Base-by-base conservation (phyloP, 2,888 invertebrate genomes). In the Tachina grossa region DNA sequence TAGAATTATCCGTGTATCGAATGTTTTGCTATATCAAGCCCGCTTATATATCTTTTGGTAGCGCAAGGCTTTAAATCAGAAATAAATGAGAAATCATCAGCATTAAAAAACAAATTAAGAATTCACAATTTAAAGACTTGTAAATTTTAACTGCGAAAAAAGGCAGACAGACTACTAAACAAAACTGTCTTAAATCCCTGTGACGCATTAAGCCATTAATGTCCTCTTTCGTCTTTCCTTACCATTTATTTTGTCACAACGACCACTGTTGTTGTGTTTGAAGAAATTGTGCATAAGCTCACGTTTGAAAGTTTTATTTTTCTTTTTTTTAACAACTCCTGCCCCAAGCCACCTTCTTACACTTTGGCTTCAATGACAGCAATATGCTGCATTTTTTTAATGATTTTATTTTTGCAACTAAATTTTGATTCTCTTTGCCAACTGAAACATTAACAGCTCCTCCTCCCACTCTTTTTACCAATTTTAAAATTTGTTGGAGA, bases 1-100 rank as follows among this genome's bases (percentile, higher is more conserved):
- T 31, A 31, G 6, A 31, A 31, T 31, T 31, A 31, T 31, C 5
- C 31, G 6, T 6, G 2, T 14, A 11, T n/a, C 63, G n/a, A 53
- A 13, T 11, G 43, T 6, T 31, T 1, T 31, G 9, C 9, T 10
- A 4, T 16, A 53, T 2, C 8, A 10, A 59, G 9, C n/a, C 0
- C n/a, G n/a, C 49, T 11, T 9, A n/a, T 2, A 1, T 6, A 9
- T 22, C 9, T 11, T 51, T 45, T 31, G 6, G 16, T 59, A 45
- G 47, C 41, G 13, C 16, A 47, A 31, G 11, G 2, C 43, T 47
- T 53, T 45, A 76, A 69, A 47, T 68, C 72, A 82, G 63, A 47
- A 76, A 69, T 69, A 82, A 69, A 76, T 82, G 16, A 66, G 66
- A 69, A 61, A 71, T 76, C 68, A 69, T 69, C 82, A 69, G 5